phyloP scores from a whole-genome alignment of 2,797 vertebrate genomes.

The Varecia variegata region DNA sequence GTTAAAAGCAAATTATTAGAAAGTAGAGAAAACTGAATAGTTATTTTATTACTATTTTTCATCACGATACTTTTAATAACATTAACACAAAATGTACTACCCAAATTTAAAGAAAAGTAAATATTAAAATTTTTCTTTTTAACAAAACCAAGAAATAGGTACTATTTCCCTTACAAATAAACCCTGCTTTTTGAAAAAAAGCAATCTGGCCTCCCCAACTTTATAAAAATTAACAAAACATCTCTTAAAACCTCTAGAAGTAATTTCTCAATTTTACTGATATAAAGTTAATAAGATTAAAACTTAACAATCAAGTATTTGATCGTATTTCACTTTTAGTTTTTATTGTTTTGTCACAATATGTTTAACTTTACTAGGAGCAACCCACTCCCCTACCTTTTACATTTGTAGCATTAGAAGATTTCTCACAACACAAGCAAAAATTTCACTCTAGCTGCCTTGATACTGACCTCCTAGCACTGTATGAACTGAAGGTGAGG shows the following conservation, averaged over 20 bases:
- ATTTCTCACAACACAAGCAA: neutral
- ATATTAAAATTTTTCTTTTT: neutral
- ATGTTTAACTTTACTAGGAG: constrained; percentile 7
- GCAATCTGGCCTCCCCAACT: neutral
- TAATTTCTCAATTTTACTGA: neutral
- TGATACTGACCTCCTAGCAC: neutral
- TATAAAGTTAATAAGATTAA: neutral
- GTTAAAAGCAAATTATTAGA: constrained; percentile 7
- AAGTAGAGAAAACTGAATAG: neutral
- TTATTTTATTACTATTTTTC: neutral
- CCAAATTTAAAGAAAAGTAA: neutral
- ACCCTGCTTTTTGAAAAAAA: neutral
- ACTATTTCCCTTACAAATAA: neutral
- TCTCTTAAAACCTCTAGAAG: neutral
- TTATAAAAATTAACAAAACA: neutral
- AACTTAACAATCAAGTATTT: neutral
- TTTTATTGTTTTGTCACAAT: neutral
- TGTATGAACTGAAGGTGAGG: neutral
- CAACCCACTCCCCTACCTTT: neutral
- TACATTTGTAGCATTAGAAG: neutral
- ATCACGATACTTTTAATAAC: neutral
- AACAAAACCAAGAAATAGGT: neutral
- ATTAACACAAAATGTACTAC: neutral
- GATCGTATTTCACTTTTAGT: neutral
- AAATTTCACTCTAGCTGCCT: neutral